phyloP scores from a whole-genome alignment of 2,113 vertebrate species.

The Rallus limicola region DNA sequence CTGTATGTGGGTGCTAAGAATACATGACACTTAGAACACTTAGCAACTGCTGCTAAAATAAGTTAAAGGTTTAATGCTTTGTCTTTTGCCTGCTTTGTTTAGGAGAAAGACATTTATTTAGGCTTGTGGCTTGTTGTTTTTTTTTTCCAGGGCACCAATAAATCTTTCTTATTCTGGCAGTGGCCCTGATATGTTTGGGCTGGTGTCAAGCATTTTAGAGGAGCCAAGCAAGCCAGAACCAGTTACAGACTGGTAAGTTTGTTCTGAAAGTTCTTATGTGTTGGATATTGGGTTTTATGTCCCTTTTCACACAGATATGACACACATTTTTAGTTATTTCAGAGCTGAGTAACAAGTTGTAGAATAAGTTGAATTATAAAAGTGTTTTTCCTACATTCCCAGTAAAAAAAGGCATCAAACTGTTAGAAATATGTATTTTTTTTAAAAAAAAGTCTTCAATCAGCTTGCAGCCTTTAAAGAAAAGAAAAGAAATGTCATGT shows the following conservation, averaged over 20 bases:
- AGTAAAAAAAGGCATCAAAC: background rate
- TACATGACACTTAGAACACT: background rate
- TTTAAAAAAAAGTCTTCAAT: rapidly evolving
- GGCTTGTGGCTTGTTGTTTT: too few relatives aligned
- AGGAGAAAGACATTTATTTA: background rate
- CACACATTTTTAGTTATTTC: background rate
- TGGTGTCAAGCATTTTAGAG: slow-evolving; percentile 71
- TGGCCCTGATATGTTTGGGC: slow-evolving; percentile 66
- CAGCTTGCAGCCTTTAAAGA: background rate
- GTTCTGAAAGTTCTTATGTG: background rate
- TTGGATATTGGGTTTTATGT: rapidly evolving
- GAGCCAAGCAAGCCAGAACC: slow-evolving; percentile 68
- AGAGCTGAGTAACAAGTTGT: background rate
- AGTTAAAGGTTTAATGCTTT: background rate
- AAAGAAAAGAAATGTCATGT: background rate
- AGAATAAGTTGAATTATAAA: too few relatives aligned
- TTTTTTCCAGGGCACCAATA: slow-evolving; percentile 40
- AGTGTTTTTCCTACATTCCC: background rate
- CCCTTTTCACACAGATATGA: background rate
- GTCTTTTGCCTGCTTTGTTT: background rate
- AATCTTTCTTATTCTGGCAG: slow-evolving; percentile 63
- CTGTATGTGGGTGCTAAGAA: background rate
- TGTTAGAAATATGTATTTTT: background rate
- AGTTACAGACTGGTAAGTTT: slow-evolving; percentile 72
- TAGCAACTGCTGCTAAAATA: background rate